phyloP scores from a whole-genome alignment of 2,888 invertebrate species.

The Lagria hirta region DNA sequence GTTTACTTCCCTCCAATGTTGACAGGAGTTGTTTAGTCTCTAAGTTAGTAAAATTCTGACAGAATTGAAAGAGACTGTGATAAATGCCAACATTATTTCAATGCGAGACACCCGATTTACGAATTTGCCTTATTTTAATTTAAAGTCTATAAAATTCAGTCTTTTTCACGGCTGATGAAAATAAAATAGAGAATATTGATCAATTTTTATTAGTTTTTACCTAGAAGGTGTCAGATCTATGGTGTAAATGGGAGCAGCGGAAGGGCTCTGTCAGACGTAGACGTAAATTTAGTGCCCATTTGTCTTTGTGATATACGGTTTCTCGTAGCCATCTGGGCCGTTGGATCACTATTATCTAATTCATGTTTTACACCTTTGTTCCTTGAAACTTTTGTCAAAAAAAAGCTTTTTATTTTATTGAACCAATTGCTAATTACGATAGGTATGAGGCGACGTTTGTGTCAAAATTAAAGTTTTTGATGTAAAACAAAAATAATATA shows the following conservation, averaged over 20 bases:
- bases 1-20: constrained; percentile 29
- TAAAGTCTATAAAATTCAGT: constrained; percentile 23
- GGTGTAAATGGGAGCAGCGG: constrained; percentile 21
- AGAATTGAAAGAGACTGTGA: constrained; percentile 32
- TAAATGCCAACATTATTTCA: constrained; percentile 36
- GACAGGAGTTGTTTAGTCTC: constrained; percentile 31
- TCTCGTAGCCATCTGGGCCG: constrained; percentile 35
- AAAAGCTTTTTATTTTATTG: too few species aligned
- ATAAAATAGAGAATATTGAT: neutral
- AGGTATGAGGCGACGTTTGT: too few species aligned
- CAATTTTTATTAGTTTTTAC: constrained; percentile 12
- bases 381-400: constrained; percentile 29
- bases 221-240: constrained; percentile 14
- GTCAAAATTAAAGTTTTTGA: too few species aligned
- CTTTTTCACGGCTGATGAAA: constrained; percentile 1
- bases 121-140: constrained; percentile 27
- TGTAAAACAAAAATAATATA: too few species aligned
- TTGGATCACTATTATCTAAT: constrained; percentile 40
- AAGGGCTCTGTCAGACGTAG: constrained; percentile 38
- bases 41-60: constrained; percentile 30
- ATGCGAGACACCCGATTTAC: constrained; percentile 27
- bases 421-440: too few species aligned
- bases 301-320: constrained; percentile 48
- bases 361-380: constrained; percentile 41
- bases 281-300: constrained; percentile 50